Base-by-base conservation (phyloP, 2,113 vertebrate genomes). In the Sapayoa aenigma region DNA sequence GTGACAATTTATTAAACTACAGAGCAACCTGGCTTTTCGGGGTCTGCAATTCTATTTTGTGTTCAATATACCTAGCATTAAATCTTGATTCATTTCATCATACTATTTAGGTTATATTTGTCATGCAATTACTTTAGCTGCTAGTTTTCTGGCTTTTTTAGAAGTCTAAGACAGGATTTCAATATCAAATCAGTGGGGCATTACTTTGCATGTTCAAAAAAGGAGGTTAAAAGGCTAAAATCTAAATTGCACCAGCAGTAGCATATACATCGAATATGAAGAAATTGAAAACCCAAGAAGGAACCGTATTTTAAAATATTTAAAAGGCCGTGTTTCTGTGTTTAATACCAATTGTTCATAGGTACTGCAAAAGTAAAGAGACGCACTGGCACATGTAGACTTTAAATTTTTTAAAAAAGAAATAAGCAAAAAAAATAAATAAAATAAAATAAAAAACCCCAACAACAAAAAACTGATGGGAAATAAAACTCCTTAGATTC, bases 1-100 rank as follows among this genome's bases (percentile, higher is more conserved):
- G 99, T 99, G 99, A 99, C 98, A 99, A 99, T 99, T 99, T 99
- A 99, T 99, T 99, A 99, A 98, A 99, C 99, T 99, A 99, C 99
- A 99, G 99, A 99, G 99, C 99, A 99, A 99, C 99, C 98, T 99
- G 99, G 98, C 98, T 99, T 99, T 98, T 98, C 94, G 97, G 98
- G 99, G 99, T 99, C 98, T 99, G 98, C 98, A 99, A 98, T 97
- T 98, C 98, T 97, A 97, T 96, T 89, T 97, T 98, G 97, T 97
- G 97, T 96, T 98, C 97, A 98, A 97, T 97, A 98, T 94, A 97
- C 97, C 98, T 98, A 98, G 97, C 98, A 98, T 98, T 96, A 97
- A 98, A 97, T 97, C 97, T 98, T 97, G 98, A 98, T 97, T 97
- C 97, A 98, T 98, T 98, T 97, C 95, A 98, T 96, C 89, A 96